A percentile compares a stretch with the other conserved stretches of the same genome.
Evolutionary conservation across 2,797 vertebrate genomes (phyloP).

Genomic region (Neostethus bicornis): DNA sequence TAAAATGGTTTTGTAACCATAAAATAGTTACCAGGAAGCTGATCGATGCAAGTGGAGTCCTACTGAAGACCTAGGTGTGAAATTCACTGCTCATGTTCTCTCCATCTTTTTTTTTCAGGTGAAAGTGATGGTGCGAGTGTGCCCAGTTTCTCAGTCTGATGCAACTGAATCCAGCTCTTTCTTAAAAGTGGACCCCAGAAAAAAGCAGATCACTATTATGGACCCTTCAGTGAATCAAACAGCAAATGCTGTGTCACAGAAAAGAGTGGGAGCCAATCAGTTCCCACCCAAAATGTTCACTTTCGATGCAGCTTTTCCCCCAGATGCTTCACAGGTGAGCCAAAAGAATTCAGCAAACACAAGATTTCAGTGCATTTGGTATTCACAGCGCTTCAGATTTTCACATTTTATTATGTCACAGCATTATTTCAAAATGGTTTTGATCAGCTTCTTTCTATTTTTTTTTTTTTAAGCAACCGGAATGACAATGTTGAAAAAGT

Average conservation of each 20-base stretch:
- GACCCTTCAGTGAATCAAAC: slow-evolving; percentile 86
- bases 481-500: no score
- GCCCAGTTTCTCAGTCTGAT: slow-evolving; percentile 84
- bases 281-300: slow-evolving; percentile 97
- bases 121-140: slow-evolving; percentile 97
- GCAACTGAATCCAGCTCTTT: slow-evolving; percentile 92
- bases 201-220: slow-evolving; percentile 95
- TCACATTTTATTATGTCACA: no score
- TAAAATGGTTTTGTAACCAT: no score
- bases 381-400: no score
- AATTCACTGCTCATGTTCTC: no score
- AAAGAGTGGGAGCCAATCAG: slow-evolving; percentile 83
- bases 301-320: slow-evolving; percentile 94
- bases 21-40: no score
- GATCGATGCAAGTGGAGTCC: no score
- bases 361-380: neutral
- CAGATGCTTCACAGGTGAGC: slow-evolving; percentile 93
- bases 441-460: no score
- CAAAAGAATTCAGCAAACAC: neutral
- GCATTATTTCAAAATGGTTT: no score
- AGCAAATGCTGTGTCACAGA: slow-evolving; percentile 83
- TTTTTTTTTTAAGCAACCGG: no score
- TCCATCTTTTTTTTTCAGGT: slow-evolving; percentile 79
- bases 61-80: no score
- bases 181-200: slow-evolving; percentile 94